Conservation (phyloP, 2,888 invertebrate genomes). For the Drosophila nigricruria region DNA sequence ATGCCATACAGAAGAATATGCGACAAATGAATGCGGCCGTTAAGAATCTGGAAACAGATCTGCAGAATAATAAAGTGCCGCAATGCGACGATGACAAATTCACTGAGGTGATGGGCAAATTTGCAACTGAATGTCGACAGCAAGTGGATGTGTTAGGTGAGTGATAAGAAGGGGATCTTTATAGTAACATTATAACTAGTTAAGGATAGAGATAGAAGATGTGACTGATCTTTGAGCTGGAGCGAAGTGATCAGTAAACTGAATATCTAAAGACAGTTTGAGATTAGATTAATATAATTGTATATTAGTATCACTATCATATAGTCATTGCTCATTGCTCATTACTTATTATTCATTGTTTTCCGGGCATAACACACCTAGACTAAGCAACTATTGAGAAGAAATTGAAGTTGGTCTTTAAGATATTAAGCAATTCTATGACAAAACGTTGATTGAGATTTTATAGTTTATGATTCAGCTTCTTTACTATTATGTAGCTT, state of each 20-base stretch:
- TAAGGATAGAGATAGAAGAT: no score
- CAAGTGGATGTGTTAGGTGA: slow-evolving; percentile 93
- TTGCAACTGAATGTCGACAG: slow-evolving; percentile 92
- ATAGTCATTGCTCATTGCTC: no score
- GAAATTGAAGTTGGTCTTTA: no score
- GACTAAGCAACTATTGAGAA: no score
- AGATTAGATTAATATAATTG: no score
- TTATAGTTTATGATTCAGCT: no score
- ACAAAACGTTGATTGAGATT: no score
- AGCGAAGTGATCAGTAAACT: not conserved
- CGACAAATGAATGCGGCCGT: slow-evolving; percentile 95
- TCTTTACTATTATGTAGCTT: no score
- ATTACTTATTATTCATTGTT: no score
- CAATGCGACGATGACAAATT: slow-evolving; percentile 94
- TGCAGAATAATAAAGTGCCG: slow-evolving; percentile 93
- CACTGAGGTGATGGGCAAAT: slow-evolving; percentile 95
- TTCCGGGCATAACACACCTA: no score
- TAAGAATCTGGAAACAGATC: slow-evolving; percentile 94
- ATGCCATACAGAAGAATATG: slow-evolving; percentile 92
- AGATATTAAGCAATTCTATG: no score
- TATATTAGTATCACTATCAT: no score
- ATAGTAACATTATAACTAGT: not conserved
- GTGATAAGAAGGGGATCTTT: not conserved
- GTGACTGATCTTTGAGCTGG: not conserved
- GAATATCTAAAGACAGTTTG: not conserved